Conservation (phyloP, 2,797 vertebrate species). For the Anomalospiza imberbis region DNA sequence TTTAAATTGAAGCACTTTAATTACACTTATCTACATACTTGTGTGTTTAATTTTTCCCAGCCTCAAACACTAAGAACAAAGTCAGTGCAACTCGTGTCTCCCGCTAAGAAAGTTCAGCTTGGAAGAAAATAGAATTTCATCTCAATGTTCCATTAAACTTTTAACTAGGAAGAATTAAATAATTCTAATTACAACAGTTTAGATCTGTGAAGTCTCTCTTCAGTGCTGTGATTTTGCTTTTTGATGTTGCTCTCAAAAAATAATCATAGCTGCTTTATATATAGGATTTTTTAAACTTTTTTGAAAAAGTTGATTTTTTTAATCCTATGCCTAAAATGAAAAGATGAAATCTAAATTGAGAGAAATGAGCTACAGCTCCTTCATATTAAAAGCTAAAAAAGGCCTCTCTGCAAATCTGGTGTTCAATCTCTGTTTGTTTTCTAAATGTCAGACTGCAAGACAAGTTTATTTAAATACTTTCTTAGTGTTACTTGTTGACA, state of each 20-base stretch:
- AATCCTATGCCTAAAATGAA: neutral
- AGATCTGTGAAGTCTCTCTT: neutral
- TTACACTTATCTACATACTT: neutral
- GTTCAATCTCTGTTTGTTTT: conserved; percentile 31
- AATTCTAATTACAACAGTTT: neutral
- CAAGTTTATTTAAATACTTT: conserved; percentile 17
- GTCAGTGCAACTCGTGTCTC: neutral
- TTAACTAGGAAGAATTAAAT: neutral
- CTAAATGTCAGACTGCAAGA: conserved; percentile 41
- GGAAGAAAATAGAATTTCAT: neutral
- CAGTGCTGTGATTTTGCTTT: neutral
- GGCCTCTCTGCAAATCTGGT: neutral
- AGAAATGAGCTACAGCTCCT: neutral
- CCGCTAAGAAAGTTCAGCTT: neutral
- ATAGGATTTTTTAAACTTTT: neutral
- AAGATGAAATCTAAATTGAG: neutral
- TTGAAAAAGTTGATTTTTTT: neutral
- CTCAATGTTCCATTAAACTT: neutral
- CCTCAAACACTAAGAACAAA: neutral
- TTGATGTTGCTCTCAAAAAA: neutral
- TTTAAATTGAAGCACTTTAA: neutral
- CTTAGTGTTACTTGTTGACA: conserved; percentile 46
- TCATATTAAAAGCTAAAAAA: neutral
- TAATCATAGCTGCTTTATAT: neutral
- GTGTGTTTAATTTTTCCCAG: neutral